phyloP scores from a whole-genome alignment of 2,888 invertebrate genomes.

The Caenorhabditis drosophilae region DNA sequence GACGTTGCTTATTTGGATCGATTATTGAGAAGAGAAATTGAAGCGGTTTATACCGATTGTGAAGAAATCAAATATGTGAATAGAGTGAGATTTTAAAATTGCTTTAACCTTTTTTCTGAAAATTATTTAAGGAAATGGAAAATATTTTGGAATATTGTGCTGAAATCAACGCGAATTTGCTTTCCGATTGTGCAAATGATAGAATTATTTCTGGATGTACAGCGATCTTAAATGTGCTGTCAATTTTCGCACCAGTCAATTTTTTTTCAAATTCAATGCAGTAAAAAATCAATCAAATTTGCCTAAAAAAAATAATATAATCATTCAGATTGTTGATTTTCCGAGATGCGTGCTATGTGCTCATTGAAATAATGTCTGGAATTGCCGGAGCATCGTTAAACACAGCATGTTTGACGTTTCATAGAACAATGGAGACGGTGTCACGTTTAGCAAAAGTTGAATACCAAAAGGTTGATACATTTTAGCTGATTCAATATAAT shows the following conservation, averaged over 20 bases:
- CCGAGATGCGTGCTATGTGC: conserved; percentile 38
- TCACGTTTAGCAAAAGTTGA: conserved; percentile 13
- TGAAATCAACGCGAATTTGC: conserved; percentile 53
- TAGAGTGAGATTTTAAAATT: conserved; percentile 3
- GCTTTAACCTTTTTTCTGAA: not conserved
- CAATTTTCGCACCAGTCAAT: conserved; percentile 57
- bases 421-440: conserved; percentile 19
- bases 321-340: conserved; percentile 28
- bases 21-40: conserved; percentile 57
- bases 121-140: conserved; percentile 51
- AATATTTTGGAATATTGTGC: conserved; percentile 56
- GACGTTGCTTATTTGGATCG: conserved; percentile 59
- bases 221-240: conserved; percentile 60
- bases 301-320: not conserved
- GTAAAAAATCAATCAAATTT: conserved; percentile 1
- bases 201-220: conserved; percentile 60
- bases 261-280: conserved; percentile 50
- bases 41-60: conserved; percentile 46
- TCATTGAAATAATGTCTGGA: conserved; percentile 37
- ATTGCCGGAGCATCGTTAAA: conserved; percentile 21
- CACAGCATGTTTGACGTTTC: conserved; percentile 19
- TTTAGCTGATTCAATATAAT: not conserved
- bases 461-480: not conserved
- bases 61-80: conserved; percentile 18
- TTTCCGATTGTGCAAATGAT: conserved; percentile 45